Evolutionary conservation across 2,113 vertebrate species (phyloP).

Genomic region (Tetraodon nigroviridis): DNA sequence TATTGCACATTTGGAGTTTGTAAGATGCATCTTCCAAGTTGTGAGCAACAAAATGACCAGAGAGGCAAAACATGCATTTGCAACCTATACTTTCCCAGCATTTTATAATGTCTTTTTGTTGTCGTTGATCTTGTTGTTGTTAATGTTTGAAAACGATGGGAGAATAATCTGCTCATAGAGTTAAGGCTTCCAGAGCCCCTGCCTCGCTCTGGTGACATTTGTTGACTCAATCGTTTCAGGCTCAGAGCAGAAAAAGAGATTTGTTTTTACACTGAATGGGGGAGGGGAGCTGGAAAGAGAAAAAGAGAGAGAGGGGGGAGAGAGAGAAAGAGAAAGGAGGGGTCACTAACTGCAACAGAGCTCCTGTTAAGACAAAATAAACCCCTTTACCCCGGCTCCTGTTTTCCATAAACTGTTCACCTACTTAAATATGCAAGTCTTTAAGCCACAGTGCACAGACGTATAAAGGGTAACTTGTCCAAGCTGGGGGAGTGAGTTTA

Average conservation of each 20-base stretch:
- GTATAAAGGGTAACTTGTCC: background rate
- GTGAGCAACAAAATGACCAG: too few species aligned
- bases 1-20: background rate
- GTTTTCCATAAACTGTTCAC: slow-evolving; percentile 1
- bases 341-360: slow-evolving; percentile 43
- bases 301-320: slow-evolving; percentile 41
- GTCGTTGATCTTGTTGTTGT: slow-evolving; percentile 21
- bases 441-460: background rate
- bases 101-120: too few species aligned
- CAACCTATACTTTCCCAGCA: too few species aligned
- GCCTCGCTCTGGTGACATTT: slow-evolving; percentile 70
- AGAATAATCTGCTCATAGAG: slow-evolving; percentile 71
- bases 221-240: slow-evolving; percentile 77
- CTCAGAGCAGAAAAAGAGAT: slow-evolving; percentile 73
- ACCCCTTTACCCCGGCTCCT: slow-evolving; percentile 13
- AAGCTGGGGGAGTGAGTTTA: background rate
- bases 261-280: slow-evolving; percentile 73
- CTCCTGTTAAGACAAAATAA: slow-evolving; percentile 41
- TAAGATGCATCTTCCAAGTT: too few species aligned
- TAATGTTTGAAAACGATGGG: slow-evolving; percentile 76
- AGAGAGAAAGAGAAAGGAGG: slow-evolving; percentile 35
- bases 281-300: slow-evolving; percentile 57
- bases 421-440: background rate
- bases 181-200: slow-evolving; percentile 67
- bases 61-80: too few species aligned